A percentile compares a stretch with the other conserved stretches of the same genome.
Evolutionary conservation across 2,888 invertebrate species (phyloP).

Genomic region (Andrena hattorfiana): DNA sequence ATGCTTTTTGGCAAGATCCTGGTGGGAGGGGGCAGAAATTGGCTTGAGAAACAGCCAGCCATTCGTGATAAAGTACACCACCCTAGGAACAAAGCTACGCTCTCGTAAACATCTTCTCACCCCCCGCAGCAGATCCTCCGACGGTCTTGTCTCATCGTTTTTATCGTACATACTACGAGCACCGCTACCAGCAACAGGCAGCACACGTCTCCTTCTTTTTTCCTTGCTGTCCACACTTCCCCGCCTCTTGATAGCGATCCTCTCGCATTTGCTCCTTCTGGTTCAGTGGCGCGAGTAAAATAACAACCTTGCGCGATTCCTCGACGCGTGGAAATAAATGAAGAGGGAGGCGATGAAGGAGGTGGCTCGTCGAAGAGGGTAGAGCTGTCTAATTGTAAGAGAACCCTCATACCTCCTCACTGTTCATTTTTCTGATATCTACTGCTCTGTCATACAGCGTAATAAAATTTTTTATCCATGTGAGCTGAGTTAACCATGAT

Average conservation of each 20-base stretch:
- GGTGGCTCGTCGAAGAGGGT: background rate
- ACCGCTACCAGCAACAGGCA: conserved; percentile 74
- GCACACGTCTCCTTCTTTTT: conserved; percentile 67
- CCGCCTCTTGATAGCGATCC: conserved; percentile 57
- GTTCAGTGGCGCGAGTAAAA: conserved; percentile 35
- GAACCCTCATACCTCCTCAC: no score
- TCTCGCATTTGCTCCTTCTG: conserved; percentile 45
- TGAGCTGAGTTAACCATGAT: no score
- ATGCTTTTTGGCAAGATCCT: no score
- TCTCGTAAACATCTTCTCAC: conserved; percentile 70
- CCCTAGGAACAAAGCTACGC: conserved; percentile 67
- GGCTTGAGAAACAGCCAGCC: conserved; percentile 20
- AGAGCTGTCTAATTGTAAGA: background rate
- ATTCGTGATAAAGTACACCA: conserved; percentile 70
- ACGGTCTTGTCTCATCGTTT: conserved; percentile 66
- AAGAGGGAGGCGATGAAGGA: background rate
- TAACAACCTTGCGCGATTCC: conserved; percentile 25
- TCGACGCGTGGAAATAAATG: conserved; percentile 8
- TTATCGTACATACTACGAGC: conserved; percentile 63
- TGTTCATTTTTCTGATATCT: no score
- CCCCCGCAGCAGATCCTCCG: conserved; percentile 49
- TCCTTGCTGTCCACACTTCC: conserved; percentile 17
- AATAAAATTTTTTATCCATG: no score
- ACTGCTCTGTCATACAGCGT: no score
- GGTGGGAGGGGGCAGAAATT: background rate